Conservation (phyloP, 1,140 invertebrate species). For the Drosophila bocki region DNA sequence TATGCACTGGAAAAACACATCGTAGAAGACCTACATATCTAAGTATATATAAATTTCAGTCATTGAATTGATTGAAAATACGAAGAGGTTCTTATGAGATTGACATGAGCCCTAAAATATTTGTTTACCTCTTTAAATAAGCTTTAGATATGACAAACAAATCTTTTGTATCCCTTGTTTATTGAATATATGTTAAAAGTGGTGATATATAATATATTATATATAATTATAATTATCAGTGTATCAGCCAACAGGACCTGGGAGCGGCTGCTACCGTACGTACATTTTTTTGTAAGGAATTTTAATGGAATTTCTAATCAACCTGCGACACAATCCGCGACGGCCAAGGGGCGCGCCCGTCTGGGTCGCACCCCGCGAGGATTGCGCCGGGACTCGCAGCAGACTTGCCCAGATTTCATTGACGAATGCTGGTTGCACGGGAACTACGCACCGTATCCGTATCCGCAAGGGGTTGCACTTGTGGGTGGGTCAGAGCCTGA, state of each 20-base stretch:
- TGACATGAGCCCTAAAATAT: background rate
- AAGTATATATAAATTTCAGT: too few relatives aligned
- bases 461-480: slow-evolving; percentile 56
- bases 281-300: slow-evolving; percentile 74
- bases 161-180: too few relatives aligned
- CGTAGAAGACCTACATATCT: background rate
- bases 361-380: slow-evolving; percentile 42
- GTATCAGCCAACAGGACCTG: slow-evolving; percentile 21
- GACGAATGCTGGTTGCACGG: slow-evolving; percentile 72
- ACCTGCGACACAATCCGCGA: slow-evolving; percentile 53
- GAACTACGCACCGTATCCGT: slow-evolving; percentile 17
- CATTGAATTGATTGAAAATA: background rate
- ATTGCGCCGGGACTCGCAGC: slow-evolving; percentile 3
- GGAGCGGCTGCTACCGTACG: slow-evolving; percentile 49
- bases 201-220: too few relatives aligned
- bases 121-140: background rate
- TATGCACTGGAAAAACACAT: slow-evolving; percentile 23
- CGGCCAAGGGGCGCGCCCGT: slow-evolving; percentile 52
- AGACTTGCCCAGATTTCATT: slow-evolving; percentile 68
- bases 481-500: slow-evolving; percentile 39
- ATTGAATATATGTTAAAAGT: background rate
- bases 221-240: slow-evolving; percentile 8
- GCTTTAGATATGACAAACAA: too few relatives aligned
- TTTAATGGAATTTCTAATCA: slow-evolving; percentile 82
- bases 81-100: background rate